Conservation (phyloP, 2,113 vertebrate species). For the Apteryx owenii region DNA sequence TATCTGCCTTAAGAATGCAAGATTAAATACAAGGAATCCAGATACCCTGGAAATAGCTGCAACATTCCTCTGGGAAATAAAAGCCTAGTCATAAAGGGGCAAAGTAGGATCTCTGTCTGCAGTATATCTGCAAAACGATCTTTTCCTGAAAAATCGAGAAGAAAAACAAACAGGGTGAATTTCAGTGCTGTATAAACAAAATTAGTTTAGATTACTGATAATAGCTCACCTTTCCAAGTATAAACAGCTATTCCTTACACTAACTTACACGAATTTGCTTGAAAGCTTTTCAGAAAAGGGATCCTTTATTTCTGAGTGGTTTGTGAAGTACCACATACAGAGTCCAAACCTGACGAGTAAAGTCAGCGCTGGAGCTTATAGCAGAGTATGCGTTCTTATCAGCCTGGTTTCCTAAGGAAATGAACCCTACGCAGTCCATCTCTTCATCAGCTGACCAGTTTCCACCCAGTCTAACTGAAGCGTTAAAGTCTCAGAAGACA, state of each 20-base stretch:
- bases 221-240: neutral
- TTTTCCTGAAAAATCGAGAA: neutral
- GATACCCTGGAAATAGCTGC: neutral
- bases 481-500: neutral
- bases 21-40: neutral
- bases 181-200: neutral
- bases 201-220: neutral
- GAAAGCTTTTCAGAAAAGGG: neutral
- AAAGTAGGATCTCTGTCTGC: neutral
- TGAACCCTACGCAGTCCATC: neutral
- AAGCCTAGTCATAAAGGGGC: neutral
- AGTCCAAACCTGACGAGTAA: neutral
- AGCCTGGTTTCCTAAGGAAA: neutral
- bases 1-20: neutral
- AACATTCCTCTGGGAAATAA: neutral
- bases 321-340: fast-evolving
- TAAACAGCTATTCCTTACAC: neutral
- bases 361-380: neutral
- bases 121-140: neutral
- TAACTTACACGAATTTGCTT: neutral
- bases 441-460: neutral
- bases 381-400: fast-evolving
- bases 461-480: neutral
- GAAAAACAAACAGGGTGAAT: neutral
- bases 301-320: neutral